Evolutionary conservation across 2,797 vertebrate genomes (phyloP).

Genomic region (Parauchenoglanis ngamensis): DNA sequence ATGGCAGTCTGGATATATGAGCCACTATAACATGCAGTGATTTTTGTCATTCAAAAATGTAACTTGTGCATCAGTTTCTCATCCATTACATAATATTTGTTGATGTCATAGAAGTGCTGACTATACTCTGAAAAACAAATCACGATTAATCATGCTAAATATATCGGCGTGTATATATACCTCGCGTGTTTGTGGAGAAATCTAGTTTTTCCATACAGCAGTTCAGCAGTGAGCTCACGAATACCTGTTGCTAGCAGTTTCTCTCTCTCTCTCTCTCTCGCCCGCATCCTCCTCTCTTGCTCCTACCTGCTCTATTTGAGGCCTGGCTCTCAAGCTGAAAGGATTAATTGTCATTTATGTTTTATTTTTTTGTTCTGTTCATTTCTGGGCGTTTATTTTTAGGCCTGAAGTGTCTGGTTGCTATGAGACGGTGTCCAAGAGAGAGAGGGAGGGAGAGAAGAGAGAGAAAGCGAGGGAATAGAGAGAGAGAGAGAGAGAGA

Average conservation of each 20-base stretch:
- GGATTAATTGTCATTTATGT: constrained; percentile 80
- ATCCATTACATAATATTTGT: neutral
- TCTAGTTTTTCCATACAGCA: constrained; percentile 38
- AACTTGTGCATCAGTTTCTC: neutral
- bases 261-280: constrained; percentile 42
- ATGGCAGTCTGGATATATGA: neutral
- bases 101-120: neutral
- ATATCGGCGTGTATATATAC: neutral
- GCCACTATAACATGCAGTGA: neutral
- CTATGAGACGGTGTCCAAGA: constrained; percentile 77
- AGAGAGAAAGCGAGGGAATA: constrained; percentile 61
- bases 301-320: constrained; percentile 74
- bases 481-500: constrained; percentile 48
- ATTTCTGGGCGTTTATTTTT: constrained; percentile 82
- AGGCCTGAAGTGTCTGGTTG: constrained; percentile 83
- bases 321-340: constrained; percentile 72
- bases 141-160: neutral
- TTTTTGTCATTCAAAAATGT: neutral
- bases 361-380: constrained; percentile 81
- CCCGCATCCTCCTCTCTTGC: constrained; percentile 48
- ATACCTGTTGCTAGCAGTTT: constrained; percentile 79
- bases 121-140: neutral
- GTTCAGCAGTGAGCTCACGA: constrained; percentile 57
- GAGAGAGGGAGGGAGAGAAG: constrained; percentile 54
- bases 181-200: constrained; percentile 11